Evolutionary conservation across 2,113 vertebrate species (phyloP).

Genomic region (Eolophus roseicapilla): DNA sequence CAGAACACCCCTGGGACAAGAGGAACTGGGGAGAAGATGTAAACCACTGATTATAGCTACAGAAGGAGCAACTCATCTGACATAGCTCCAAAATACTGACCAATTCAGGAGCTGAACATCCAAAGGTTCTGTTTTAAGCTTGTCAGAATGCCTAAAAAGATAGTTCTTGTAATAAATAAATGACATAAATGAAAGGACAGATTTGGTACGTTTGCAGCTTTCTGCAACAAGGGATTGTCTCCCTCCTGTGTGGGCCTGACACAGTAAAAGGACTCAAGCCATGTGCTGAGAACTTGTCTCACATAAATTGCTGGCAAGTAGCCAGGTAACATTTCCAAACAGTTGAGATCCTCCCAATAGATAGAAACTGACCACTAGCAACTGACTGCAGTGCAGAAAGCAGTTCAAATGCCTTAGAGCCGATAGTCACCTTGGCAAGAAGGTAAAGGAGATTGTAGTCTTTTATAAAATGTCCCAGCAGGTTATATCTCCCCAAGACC

Average conservation of each 20-base stretch:
- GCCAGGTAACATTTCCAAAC: neutral
- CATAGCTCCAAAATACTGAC: neutral
- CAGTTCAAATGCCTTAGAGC: neutral
- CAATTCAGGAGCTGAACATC: neutral
- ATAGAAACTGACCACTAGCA: neutral
- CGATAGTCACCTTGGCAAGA: neutral
- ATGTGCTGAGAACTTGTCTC: neutral
- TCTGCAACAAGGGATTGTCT: neutral
- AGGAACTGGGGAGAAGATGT: neutral
- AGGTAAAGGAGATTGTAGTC: neutral
- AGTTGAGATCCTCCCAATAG: neutral
- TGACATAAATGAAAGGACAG: neutral
- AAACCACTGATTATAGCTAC: neutral
- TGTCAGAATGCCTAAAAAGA: neutral
- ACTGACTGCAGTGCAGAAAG: neutral
- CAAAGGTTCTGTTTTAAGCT: neutral
- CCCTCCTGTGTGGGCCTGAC: neutral
- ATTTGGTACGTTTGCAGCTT: neutral
- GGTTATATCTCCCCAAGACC: neutral
- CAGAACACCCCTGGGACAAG: neutral
- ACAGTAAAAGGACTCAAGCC: neutral
- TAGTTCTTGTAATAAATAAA: neutral
- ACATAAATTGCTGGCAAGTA: neutral
- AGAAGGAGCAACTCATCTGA: neutral
- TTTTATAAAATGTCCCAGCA: neutral